Percentiles rank a stretch among this genome's conserved stretches.
Conservation (phyloP, 2,888 invertebrate species). For the Digitonthophagus gazella region DNA sequence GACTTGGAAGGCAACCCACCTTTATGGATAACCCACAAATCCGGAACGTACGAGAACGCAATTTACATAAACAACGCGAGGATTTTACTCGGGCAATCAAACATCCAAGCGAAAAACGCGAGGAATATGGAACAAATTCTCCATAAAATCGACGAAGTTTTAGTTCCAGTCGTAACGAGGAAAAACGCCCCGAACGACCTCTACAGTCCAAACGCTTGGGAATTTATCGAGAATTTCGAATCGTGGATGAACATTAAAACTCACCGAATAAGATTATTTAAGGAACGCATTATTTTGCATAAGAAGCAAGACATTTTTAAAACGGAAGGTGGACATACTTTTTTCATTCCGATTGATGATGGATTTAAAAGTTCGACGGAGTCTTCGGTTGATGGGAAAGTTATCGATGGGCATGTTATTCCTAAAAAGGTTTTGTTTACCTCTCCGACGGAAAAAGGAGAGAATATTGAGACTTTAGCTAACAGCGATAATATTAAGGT, state of each 20-base stretch:
- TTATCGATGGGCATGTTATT: conserved; percentile 88
- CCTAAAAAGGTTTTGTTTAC: conserved; percentile 85
- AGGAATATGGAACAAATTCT: conserved; percentile 55
- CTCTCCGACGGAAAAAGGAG: conserved; percentile 71
- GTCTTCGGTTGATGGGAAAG: conserved; percentile 76
- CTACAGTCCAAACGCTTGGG: conserved; percentile 78
- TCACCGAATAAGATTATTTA: conserved; percentile 72
- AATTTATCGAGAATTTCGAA: conserved; percentile 76
- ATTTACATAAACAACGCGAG: conserved; percentile 86
- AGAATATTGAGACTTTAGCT: conserved; percentile 76
- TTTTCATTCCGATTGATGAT: conserved; percentile 88
- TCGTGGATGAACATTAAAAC: conserved; percentile 66
- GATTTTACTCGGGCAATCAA: conserved; percentile 65
- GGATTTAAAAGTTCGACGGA: conserved; percentile 62
- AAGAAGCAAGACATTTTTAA: conserved; percentile 74
- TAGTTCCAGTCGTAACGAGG: conserved; percentile 72
- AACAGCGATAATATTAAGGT: conserved; percentile 83
- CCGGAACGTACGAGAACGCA: conserved; percentile 63
- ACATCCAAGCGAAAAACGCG: conserved; percentile 60
- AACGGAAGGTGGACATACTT: conserved; percentile 78
- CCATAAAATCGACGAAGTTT: conserved; percentile 84
- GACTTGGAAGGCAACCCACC: conserved; percentile 84
- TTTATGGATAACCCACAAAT: conserved; percentile 75
- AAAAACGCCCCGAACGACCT: conserved; percentile 60
- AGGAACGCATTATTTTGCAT: conserved; percentile 70